A percentile compares a stretch with the other conserved stretches of the same genome.
Conservation (phyloP, 2,888 invertebrate species). For the Heliconius aoede region DNA sequence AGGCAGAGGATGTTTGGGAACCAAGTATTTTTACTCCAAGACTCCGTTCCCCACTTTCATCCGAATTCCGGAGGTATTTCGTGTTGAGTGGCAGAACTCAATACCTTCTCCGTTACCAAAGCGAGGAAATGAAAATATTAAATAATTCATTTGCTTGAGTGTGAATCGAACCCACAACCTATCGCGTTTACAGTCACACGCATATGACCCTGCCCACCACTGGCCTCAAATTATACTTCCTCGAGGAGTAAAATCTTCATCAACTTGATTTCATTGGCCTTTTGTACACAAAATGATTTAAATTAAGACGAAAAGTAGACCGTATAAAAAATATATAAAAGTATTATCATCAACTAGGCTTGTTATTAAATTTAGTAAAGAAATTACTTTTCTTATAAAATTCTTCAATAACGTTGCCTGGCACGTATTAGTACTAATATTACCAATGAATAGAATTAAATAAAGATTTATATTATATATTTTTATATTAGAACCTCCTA, state of each 20-base stretch:
- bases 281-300: neutral
- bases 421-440: neutral
- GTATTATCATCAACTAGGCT: slow-evolving; percentile 1
- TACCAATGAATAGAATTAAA: neutral
- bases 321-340: slow-evolving; percentile 1
- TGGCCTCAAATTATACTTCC: too few species aligned
- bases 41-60: too few species aligned
- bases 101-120: too few species aligned
- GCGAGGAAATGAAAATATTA: too few species aligned
- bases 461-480: neutral
- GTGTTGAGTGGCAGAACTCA: too few species aligned
- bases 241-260: neutral
- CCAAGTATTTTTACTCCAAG: too few species aligned
- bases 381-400: slow-evolving; percentile 9
- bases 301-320: neutral
- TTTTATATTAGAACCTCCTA: neutral
- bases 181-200: too few species aligned
- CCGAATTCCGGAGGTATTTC: too few species aligned
- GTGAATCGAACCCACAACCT: too few species aligned
- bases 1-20: too few species aligned
- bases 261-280: neutral
- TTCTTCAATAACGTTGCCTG: neutral
- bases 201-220: too few species aligned
- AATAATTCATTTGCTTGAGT: too few species aligned
- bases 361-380: slow-evolving; percentile 3